Percentiles rank a stretch among this genome's conserved stretches.
Conservation (phyloP, 2,888 invertebrate species). For the Pantelozetes paolii region DNA sequence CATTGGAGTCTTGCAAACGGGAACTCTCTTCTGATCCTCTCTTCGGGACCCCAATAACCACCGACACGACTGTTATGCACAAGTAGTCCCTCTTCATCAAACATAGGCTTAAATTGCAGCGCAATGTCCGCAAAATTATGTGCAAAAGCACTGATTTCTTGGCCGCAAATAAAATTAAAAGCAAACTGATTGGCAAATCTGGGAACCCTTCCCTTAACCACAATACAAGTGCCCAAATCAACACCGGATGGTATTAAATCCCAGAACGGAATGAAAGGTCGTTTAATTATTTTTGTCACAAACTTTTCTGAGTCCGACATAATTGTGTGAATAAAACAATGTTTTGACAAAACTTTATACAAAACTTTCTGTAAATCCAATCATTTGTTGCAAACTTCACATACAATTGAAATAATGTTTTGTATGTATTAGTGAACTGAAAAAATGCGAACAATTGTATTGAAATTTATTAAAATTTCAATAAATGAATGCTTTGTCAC, state of each 20-base stretch:
- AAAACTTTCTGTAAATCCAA: background rate
- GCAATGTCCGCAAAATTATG: conserved; percentile 32
- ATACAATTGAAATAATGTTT: background rate
- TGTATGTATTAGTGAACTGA: background rate
- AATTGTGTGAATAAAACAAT: background rate
- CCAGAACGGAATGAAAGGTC: conserved; percentile 30
- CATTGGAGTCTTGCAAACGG: conserved; percentile 12
- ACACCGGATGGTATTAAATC: conserved; percentile 1
- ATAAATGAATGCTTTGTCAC: conserved; percentile 28
- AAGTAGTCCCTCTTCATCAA: conserved; percentile 22
- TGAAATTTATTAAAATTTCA: conserved; percentile 4
- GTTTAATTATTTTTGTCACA: conserved; percentile 21
- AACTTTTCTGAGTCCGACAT: conserved; percentile 3
- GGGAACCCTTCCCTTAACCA: conserved; percentile 23
- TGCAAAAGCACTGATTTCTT: conserved; percentile 16
- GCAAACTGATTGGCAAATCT: conserved; percentile 22
- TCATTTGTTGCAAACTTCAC: background rate
- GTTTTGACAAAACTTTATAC: background rate
- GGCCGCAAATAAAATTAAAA: conserved; percentile 18
- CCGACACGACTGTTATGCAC: conserved; percentile 15
- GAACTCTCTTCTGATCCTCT: background rate
- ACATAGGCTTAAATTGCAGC: background rate
- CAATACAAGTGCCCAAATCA: conserved; percentile 7
- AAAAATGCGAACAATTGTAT: conserved; percentile 21
- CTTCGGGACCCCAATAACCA: conserved; percentile 20